phyloP scores from a whole-genome alignment of 2,888 invertebrate genomes.

The Zele albiditarsus region DNA sequence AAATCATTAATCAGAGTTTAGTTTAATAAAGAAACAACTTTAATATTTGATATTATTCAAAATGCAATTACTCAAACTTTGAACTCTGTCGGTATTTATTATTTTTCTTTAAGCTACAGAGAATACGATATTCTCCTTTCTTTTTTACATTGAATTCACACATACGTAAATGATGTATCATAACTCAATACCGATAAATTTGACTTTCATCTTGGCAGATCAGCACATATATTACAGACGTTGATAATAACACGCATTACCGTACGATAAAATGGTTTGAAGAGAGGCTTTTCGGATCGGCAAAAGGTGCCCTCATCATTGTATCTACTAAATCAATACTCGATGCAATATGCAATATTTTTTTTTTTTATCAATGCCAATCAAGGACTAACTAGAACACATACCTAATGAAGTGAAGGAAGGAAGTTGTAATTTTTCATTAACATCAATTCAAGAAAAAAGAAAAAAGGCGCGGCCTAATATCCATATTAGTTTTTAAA shows the following conservation, averaged over 20 bases:
- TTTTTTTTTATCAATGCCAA: conserved; percentile 31
- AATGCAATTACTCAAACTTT: background rate
- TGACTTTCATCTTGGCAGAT: conserved; percentile 1
- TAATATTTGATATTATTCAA: background rate
- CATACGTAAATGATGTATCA: background rate
- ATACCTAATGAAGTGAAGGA: background rate
- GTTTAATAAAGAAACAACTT: background rate
- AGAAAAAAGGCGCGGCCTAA: background rate
- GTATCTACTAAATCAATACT: conserved; percentile 30
- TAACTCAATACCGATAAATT: background rate
- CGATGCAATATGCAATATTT: conserved; percentile 31
- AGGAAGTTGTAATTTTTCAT: conserved; percentile 3
- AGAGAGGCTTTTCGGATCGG: conserved; percentile 24
- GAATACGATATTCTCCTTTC: conserved; percentile 12
- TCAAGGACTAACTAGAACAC: background rate
- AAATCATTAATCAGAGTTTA: conserved; percentile 65
- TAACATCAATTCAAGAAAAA: background rate
- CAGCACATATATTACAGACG: background rate
- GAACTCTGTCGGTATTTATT: background rate
- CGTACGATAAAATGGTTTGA: background rate
- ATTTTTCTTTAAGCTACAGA: background rate
- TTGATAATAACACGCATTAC: conserved; percentile 10
- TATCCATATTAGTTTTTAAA: background rate
- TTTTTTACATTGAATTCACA: background rate
- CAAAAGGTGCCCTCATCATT: conserved; percentile 44